Evolutionary conservation across 2,888 invertebrate species (phyloP).

Genomic region (Mythimna vitellina): DNA sequence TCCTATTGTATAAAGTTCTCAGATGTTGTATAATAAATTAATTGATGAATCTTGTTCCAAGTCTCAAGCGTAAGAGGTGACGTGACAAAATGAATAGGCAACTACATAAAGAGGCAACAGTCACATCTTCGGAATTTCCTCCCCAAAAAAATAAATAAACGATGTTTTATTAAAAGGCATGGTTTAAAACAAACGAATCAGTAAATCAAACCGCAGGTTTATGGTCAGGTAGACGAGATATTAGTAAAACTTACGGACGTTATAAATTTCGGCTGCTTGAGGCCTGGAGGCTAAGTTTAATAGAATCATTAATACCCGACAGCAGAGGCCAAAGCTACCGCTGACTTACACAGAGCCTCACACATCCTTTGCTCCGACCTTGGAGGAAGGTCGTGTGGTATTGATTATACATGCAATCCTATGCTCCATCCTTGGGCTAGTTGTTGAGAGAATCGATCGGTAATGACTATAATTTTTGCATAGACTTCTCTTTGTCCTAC

Average conservation of each 20-base stretch:
- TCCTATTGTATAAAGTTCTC: slow-evolving; percentile 10
- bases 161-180: slow-evolving; percentile 42
- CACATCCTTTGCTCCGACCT: slow-evolving; percentile 45
- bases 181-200: slow-evolving; percentile 63
- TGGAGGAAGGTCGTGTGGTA: slow-evolving; percentile 49
- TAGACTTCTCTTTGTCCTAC: slow-evolving; percentile 16
- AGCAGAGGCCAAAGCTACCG: slow-evolving; percentile 45
- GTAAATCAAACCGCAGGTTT: slow-evolving; percentile 65
- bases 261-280: slow-evolving; percentile 76
- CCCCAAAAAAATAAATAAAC: slow-evolving; percentile 17
- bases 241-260: slow-evolving; percentile 64
- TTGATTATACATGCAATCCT: slow-evolving; percentile 50
- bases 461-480: slow-evolving; percentile 29
- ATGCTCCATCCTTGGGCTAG: slow-evolving; percentile 53
- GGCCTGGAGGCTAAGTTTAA: slow-evolving; percentile 69
- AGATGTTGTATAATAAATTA: slow-evolving; percentile 32
- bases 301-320: slow-evolving; percentile 72
- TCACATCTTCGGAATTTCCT: slow-evolving; percentile 47
- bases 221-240: slow-evolving; percentile 65
- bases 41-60: slow-evolving; percentile 59
- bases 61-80: slow-evolving; percentile 46
- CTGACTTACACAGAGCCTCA: slow-evolving; percentile 43
- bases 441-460: slow-evolving; percentile 47
- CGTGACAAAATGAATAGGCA: slow-evolving; percentile 40
- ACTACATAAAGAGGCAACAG: slow-evolving; percentile 42